A percentile compares a stretch with the other conserved stretches of the same genome.
These are phyloP conservation scores for Ericerus pela DNA, from an alignment of 1,140 invertebrate species.

Conservation along the genomic window DNA sequence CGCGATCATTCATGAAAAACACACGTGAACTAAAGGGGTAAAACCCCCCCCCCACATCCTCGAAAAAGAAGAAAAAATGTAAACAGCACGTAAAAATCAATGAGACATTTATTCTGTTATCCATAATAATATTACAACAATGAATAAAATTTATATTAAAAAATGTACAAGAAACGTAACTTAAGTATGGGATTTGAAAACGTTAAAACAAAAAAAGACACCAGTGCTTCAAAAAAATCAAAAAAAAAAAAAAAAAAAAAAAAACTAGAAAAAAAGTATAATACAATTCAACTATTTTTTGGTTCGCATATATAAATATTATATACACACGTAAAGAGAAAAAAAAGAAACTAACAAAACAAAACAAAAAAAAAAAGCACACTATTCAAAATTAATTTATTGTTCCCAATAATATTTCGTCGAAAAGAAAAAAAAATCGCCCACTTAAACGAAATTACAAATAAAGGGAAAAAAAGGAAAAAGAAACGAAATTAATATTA, in stretches of 20 bases:
- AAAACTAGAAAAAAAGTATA: constrained; percentile 6
- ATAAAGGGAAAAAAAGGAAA: background rate
- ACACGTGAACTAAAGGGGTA: no score
- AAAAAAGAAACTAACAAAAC: constrained; percentile 1
- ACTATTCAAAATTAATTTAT: background rate
- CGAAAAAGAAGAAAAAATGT: no score
- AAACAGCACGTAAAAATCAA: background rate
- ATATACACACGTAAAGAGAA: background rate
- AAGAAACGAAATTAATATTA: constrained; percentile 2
- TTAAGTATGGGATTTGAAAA: background rate
- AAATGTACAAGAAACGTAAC: background rate
- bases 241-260: background rate
- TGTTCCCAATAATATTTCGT: constrained; percentile 7
- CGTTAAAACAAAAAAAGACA: background rate
- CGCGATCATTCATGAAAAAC: no score
- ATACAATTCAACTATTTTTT: background rate
- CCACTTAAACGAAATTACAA: background rate
- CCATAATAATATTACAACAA: constrained; percentile 10
- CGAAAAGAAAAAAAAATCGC: constrained; percentile 2
- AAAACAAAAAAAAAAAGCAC: constrained; percentile 8
- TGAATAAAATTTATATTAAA: constrained; percentile 5
- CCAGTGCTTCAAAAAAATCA: background rate
- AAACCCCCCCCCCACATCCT: no score
- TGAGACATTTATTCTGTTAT: constrained; percentile 11
- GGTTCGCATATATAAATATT: constrained; percentile 1